Conservation (phyloP, 2,888 invertebrate genomes). For the Ormia ochracea region DNA sequence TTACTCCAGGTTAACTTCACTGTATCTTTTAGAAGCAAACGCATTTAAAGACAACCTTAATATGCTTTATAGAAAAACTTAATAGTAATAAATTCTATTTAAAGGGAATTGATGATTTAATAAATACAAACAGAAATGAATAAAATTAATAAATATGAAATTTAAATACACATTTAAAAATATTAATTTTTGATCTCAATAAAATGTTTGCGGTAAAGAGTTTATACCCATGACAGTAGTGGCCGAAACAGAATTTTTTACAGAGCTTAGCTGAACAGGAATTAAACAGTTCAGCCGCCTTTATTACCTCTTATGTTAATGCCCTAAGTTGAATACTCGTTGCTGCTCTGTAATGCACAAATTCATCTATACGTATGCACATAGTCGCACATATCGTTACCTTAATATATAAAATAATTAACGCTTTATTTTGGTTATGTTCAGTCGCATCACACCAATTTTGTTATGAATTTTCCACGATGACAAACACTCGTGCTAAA, state of each 20-base stretch:
- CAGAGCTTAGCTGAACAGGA: too few relatives aligned
- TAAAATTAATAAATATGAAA: not conserved
- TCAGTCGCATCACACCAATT: not conserved
- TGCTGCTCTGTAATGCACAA: too few relatives aligned
- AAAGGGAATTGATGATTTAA: slow-evolving; percentile 52
- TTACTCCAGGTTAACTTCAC: slow-evolving; percentile 18
- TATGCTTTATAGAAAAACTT: slow-evolving; percentile 27
- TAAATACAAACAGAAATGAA: slow-evolving; percentile 4
- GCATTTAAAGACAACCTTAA: slow-evolving; percentile 54
- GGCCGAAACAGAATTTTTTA: too few relatives aligned
- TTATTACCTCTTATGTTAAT: too few relatives aligned
- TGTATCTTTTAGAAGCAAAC: slow-evolving; percentile 49
- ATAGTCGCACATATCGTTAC: too few relatives aligned
- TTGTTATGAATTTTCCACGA: not conserved
- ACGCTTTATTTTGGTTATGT: not conserved
- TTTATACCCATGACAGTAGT: too few relatives aligned
- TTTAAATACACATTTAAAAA: not conserved
- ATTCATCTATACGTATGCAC: too few relatives aligned
- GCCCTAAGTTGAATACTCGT: too few relatives aligned
- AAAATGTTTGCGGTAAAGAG: not conserved
- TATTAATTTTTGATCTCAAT: slow-evolving; percentile 13
- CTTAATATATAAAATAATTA: too few relatives aligned
- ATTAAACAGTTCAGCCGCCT: too few relatives aligned
- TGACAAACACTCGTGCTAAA: not conserved
- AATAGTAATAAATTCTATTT: slow-evolving; percentile 34